Evolutionary conservation across 2,113 vertebrate genomes (phyloP).

Genomic region (Porphyrio hochstetteri): DNA sequence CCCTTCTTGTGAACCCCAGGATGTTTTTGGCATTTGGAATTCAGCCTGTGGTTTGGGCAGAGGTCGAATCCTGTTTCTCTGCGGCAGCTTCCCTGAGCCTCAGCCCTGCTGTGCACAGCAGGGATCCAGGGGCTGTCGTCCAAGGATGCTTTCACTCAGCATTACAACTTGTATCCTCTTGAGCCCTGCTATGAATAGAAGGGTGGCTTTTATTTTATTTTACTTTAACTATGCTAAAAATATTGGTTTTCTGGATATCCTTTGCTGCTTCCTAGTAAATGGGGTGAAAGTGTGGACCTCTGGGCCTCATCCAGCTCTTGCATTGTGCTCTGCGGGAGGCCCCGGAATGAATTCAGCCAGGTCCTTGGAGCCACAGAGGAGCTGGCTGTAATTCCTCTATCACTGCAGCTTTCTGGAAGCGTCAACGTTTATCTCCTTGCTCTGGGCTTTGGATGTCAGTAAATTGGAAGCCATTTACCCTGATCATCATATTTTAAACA

Average conservation of each 20-base stretch:
- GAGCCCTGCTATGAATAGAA: background rate
- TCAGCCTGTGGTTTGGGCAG: background rate
- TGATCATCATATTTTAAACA: background rate
- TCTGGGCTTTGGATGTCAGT: constrained; percentile 2
- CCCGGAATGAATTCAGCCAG: background rate
- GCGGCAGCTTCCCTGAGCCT: background rate
- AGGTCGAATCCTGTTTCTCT: background rate
- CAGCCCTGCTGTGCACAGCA: constrained; percentile 24
- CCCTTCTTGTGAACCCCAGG: background rate
- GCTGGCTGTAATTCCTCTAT: background rate
- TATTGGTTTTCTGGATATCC: background rate
- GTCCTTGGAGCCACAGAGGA: background rate
- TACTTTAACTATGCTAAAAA: background rate
- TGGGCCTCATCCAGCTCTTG: background rate
- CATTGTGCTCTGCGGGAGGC: background rate
- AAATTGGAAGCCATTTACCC: background rate
- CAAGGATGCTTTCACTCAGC: constrained; percentile 46
- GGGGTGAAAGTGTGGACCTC: background rate
- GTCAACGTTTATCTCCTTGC: background rate
- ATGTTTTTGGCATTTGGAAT: constrained; percentile 34
- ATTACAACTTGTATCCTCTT: constrained; percentile 17
- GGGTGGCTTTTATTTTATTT: background rate
- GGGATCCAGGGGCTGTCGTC: constrained; percentile 13
- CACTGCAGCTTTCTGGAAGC: constrained; percentile 13
- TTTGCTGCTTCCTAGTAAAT: background rate